These are phyloP conservation scores for Acrocephalus arundinaceus DNA, from an alignment of 2,113 vertebrate genomes.

Conservation along the genomic window DNA sequence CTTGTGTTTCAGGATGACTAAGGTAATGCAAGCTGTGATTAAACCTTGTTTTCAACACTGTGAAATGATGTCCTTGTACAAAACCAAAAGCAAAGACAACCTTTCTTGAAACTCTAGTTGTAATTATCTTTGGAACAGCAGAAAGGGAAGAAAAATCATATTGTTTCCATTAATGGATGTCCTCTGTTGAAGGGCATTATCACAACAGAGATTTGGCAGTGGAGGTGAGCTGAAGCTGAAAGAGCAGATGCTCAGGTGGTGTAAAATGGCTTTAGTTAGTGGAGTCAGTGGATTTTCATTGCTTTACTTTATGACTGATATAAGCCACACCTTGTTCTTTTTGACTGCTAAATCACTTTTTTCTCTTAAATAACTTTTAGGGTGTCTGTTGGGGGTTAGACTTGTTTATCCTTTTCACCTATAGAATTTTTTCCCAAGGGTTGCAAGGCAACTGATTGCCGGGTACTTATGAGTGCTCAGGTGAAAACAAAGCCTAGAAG, in stretches of 20 bases:
- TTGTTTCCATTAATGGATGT: background rate
- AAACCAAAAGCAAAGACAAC: background rate
- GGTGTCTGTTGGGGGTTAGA: no score
- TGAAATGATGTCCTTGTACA: background rate
- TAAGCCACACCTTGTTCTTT: no score
- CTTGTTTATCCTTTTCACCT: no score
- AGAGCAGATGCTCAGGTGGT: constrained; percentile 1
- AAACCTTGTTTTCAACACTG: background rate
- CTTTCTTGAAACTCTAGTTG: background rate
- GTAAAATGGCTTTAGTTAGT: background rate
- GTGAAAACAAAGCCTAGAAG: no score
- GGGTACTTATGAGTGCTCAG: no score
- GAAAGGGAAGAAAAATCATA: background rate
- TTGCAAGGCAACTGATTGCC: no score
- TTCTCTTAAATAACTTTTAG: no score
- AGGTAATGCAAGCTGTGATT: background rate
- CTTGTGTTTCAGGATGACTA: background rate
- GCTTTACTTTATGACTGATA: background rate
- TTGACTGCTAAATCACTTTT: no score
- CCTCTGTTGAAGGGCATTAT: background rate
- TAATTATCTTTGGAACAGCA: background rate
- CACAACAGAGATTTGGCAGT: constrained; percentile 2
- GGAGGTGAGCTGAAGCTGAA: constrained; percentile 13
- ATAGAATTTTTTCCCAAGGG: no score
- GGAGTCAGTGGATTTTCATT: background rate